Conservation (phyloP, 2,113 vertebrate genomes). For the Sylvia atricapilla region DNA sequence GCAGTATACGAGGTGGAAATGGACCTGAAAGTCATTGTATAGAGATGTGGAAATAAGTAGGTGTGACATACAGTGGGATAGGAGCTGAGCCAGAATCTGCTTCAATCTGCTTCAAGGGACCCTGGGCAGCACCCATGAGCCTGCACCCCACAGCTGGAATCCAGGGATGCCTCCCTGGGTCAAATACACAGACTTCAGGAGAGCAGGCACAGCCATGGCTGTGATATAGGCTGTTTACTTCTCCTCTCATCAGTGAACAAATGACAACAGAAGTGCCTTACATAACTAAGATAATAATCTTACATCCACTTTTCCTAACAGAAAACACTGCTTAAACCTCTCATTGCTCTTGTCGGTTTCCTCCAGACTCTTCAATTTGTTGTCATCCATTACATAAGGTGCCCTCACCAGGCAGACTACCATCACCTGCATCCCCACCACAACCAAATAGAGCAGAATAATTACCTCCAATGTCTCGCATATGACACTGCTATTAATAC, state of each 20-base stretch:
- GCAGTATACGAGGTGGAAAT: background rate
- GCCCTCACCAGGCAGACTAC: background rate
- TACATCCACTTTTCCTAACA: background rate
- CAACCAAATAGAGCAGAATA: constrained; percentile 10
- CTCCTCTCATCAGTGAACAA: background rate
- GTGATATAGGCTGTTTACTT: background rate
- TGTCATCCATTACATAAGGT: background rate
- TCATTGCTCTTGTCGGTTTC: background rate
- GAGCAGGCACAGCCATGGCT: background rate
- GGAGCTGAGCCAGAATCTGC: background rate
- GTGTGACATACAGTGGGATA: background rate
- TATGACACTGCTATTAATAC: constrained; percentile 6
- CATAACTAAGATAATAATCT: background rate
- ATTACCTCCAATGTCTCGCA: background rate
- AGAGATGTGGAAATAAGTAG: background rate
- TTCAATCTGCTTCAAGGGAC: background rate
- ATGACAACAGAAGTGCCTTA: background rate
- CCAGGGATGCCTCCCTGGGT: background rate
- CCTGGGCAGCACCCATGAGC: background rate
- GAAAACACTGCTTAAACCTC: background rate
- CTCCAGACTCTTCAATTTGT: background rate
- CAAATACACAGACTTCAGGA: background rate
- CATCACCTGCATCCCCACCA: background rate
- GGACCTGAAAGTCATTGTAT: background rate
- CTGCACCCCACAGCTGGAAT: background rate